Evolutionary conservation across 2,888 invertebrate genomes (phyloP).

Genomic region (Rhopalosiphum nymphaeae): DNA sequence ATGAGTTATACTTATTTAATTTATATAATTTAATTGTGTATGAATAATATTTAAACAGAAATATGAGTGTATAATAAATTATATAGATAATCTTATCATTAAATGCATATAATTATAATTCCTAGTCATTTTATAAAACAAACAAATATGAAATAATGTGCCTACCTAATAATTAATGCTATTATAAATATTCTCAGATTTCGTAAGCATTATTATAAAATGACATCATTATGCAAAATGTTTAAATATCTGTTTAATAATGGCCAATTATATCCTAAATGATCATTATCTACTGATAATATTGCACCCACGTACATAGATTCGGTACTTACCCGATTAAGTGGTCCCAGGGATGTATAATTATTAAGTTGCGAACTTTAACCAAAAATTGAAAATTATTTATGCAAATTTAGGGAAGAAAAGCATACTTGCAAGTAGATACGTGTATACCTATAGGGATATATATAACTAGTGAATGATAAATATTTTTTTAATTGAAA

Average conservation of each 20-base stretch:
- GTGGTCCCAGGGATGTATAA: not conserved
- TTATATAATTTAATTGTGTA: not conserved
- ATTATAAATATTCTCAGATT: not conserved
- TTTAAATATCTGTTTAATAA: not conserved
- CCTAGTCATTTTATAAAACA: not conserved
- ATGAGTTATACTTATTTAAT: not conserved
- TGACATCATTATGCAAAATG: not conserved
- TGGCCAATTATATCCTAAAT: not conserved
- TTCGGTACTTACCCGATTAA: not conserved
- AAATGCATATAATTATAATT: not conserved
- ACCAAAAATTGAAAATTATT: not conserved
- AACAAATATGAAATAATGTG: not conserved
- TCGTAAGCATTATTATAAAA: not conserved
- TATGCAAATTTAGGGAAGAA: not conserved
- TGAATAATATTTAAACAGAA: not conserved
- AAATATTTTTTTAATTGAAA: not conserved
- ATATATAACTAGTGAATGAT: not conserved
- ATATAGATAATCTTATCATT: not conserved
- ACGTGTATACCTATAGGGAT: not conserved
- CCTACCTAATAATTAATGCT: not conserved
- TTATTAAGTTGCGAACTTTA: not conserved
- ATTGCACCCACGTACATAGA: not conserved
- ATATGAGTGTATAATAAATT: not conserved
- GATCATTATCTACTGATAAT: not conserved
- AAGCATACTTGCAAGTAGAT: not conserved